These are phyloP conservation scores for Coremacera marginata DNA, from an alignment of 2,888 invertebrate species.

Conservation along the genomic window DNA sequence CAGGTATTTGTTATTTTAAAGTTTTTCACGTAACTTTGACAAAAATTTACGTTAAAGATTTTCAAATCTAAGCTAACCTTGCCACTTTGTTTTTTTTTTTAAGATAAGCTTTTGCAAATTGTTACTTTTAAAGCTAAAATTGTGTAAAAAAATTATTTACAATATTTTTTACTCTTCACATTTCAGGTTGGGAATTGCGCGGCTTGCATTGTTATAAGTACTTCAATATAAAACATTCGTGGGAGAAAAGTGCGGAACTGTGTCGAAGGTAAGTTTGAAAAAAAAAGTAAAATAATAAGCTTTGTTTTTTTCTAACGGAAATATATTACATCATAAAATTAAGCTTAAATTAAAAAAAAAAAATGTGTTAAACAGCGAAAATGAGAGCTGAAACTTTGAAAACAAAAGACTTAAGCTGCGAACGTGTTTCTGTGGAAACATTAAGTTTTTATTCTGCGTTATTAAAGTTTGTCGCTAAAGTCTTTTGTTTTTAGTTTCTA, in stretches of 20 bases:
- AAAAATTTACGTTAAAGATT: too few relatives aligned
- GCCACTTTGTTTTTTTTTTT: too few relatives aligned
- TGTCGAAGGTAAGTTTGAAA: slow-evolving; percentile 84
- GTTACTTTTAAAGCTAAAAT: background rate
- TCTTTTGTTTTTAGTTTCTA: background rate
- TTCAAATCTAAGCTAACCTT: too few relatives aligned
- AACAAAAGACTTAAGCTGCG: slow-evolving; percentile 33
- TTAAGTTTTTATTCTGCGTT: background rate
- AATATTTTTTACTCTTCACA: slow-evolving; percentile 59
- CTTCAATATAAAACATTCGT: slow-evolving; percentile 95
- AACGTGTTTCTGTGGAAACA: background rate
- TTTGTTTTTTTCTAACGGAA: background rate
- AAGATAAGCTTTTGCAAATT: too few relatives aligned
- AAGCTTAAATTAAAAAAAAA: background rate
- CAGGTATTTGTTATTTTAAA: background rate
- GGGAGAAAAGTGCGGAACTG: slow-evolving; percentile 94
- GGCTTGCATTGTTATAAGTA: slow-evolving; percentile 95
- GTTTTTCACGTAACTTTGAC: too few relatives aligned
- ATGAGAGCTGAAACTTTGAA: slow-evolving; percentile 14
- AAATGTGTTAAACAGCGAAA: background rate
- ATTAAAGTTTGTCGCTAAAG: background rate
- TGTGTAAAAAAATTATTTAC: slow-evolving; percentile 25
- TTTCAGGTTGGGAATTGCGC: slow-evolving; percentile 92
- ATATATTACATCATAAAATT: background rate
- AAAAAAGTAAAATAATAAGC: background rate